A percentile compares a stretch with the other conserved stretches of the same genome.
phyloP scores from a whole-genome alignment of 1,140 invertebrate genomes.

The Cheumatopsyche charites region DNA sequence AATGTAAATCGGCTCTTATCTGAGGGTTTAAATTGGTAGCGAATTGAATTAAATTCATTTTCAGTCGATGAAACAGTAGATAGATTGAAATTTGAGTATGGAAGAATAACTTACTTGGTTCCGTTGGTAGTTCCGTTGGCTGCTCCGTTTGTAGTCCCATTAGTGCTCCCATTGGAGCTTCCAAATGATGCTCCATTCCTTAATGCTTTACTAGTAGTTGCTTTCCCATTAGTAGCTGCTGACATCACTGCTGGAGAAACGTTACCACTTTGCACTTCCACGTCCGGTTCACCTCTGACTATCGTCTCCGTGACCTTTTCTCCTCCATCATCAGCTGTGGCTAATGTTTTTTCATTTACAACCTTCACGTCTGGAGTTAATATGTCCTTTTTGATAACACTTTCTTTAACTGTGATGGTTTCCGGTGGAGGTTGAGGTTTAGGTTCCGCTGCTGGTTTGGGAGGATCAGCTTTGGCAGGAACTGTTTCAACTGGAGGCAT shows the following conservation, averaged over 20 bases:
- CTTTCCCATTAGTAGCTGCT: conserved; percentile 8
- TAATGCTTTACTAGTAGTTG: conserved; percentile 17
- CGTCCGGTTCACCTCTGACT: conserved; percentile 57
- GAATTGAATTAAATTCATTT: too few species aligned
- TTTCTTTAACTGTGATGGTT: conserved; percentile 36
- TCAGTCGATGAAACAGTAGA: too few species aligned
- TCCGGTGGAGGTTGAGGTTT: conserved; percentile 19
- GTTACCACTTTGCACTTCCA: conserved; percentile 60
- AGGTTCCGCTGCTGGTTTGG: conserved; percentile 21
- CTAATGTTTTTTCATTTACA: conserved; percentile 55
- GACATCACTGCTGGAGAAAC: conserved; percentile 52
- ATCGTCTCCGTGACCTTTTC: conserved; percentile 56
- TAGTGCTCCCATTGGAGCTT: conserved; percentile 23
- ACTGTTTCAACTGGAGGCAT: conserved; percentile 44
- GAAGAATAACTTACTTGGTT: conserved; percentile 22
- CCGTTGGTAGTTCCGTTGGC: conserved; percentile 21
- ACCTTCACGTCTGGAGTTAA: conserved; percentile 58
- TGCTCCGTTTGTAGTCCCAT: conserved; percentile 26
- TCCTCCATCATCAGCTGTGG: conserved; percentile 47
- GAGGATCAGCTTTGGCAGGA: conserved; percentile 29
- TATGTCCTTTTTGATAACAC: conserved; percentile 45
- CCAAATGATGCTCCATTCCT: conserved; percentile 25
- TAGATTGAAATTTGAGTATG: too few species aligned
- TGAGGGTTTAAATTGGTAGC: too few species aligned
- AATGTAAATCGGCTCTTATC: too few species aligned